Evolutionary conservation across 37 sponge, comb jelly and placozoan genomes (phyloP), one percentile per base, ranked within the genome.

Genomic region (Beroe ovata): DNA sequence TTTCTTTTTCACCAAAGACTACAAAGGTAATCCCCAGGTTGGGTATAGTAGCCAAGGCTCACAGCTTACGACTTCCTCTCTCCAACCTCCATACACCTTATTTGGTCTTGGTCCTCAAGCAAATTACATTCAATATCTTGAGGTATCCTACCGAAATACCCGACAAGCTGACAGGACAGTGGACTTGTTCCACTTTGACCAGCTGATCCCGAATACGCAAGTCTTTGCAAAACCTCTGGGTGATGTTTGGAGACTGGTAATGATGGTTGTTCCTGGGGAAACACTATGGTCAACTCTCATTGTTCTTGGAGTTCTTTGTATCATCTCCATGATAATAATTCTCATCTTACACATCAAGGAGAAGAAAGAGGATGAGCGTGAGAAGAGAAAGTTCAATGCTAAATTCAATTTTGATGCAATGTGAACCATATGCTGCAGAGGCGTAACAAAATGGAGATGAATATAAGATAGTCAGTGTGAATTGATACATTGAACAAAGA

Each of bases 371-470:
- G 71, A 69, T 69, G 71, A 69, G 25, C 36, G 71, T 8, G 71
- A 69, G 38, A 69, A 69, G 71, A 69, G 71, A 21, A 69, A 69
- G 20, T 69, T 69, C 38, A 69, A 69, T 35, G 71, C 71, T 29
- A 69, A 69, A 69, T 69, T 69, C 20, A 69, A 69, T 69, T 69
- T 69, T 21, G 71, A 69, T 69, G 71, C 71, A 16, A 69, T 69
- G 71, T 69, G 38, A 69, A 35, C n/a, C n/a, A n/a, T n/a, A n/a
- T n/a, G n/a, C n/a, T n/a, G n/a, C n/a, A n/a, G n/a, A n/a, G n/a
- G n/a, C n/a, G n/a, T n/a, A n/a, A n/a, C n/a, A n/a, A n/a, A n/a
- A n/a, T n/a, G n/a, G n/a, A n/a, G n/a, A n/a, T n/a, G n/a, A n/a
- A n/a, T n/a, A n/a, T n/a, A n/a, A n/a, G n/a, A n/a, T n/a, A n/a